Percentiles rank a stretch among this genome's conserved stretches.
Conservation (phyloP, 2,888 invertebrate genomes). For the Epinotia brunnichana region DNA sequence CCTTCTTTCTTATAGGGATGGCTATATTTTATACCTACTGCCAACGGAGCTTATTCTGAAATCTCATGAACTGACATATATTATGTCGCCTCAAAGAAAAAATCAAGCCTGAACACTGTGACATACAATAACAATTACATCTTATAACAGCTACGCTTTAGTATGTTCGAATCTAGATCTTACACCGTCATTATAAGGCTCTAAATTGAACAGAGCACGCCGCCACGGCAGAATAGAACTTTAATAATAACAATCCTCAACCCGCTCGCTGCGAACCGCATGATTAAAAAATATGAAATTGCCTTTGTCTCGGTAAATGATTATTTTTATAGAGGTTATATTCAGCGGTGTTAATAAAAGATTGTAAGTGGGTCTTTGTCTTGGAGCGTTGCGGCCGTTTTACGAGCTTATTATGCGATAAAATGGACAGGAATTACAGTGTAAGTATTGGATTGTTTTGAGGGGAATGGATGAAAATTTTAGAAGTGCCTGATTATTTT, state of each 20-base stretch:
- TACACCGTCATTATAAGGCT: neutral
- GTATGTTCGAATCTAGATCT: neutral
- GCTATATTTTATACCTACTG: no score
- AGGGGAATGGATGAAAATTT: no score
- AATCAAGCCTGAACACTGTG: neutral
- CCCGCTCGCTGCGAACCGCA: conserved; percentile 18
- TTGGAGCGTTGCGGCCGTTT: neutral
- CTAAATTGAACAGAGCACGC: neutral
- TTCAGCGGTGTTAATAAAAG: conserved; percentile 36
- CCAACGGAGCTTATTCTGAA: neutral
- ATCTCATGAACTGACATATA: neutral
- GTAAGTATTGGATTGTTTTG: neutral
- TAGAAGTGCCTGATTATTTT: no score
- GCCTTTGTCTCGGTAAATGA: conserved; percentile 38
- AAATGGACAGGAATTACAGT: neutral
- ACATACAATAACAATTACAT: neutral
- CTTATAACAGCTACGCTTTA: neutral
- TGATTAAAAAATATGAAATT: conserved; percentile 43
- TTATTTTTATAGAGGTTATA: conserved; percentile 30
- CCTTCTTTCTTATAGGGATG: no score
- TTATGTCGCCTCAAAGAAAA: neutral
- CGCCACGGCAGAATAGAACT: neutral
- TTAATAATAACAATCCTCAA: conserved; percentile 30
- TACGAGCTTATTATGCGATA: neutral
- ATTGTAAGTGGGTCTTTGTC: conserved; percentile 12